Evolutionary conservation across 2,797 vertebrate species (phyloP).

Genomic region (Rallus crepitans): DNA sequence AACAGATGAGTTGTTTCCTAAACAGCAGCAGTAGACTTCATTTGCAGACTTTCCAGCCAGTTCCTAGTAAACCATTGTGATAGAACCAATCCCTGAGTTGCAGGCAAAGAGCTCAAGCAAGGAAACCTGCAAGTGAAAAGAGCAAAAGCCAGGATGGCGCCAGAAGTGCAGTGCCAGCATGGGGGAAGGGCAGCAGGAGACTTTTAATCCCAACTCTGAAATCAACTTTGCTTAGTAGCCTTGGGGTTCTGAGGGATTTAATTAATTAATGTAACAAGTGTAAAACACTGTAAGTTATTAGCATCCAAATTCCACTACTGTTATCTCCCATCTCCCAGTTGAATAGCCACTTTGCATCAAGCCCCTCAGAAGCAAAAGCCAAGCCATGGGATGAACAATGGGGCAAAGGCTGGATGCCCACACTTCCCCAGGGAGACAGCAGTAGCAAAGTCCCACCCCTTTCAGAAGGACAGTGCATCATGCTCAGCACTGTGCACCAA

Average conservation of each 20-base stretch:
- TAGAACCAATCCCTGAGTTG: background rate
- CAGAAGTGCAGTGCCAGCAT: background rate
- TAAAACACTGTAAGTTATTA: constrained; percentile 42
- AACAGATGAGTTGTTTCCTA: background rate
- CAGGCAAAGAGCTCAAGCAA: background rate
- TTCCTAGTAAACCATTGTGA: background rate
- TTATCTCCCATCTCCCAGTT: background rate
- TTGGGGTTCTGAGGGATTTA: constrained; percentile 17
- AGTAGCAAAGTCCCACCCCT: background rate
- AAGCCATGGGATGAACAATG: background rate
- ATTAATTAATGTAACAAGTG: constrained; percentile 51
- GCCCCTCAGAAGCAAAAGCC: background rate
- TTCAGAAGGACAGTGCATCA: background rate
- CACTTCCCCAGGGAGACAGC: background rate
- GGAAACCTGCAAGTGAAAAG: background rate
- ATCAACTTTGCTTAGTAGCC: constrained; percentile 45
- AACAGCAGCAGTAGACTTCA: background rate
- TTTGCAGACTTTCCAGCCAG: background rate
- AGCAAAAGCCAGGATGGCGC: constrained; percentile 11
- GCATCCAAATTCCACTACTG: background rate
- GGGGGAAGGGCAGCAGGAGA: background rate
- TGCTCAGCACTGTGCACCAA: background rate
- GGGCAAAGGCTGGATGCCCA: background rate
- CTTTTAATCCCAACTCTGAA: constrained; percentile 44
- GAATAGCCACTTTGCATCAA: rapidly evolving